Evolutionary conservation across 2,797 vertebrate species (phyloP).

Genomic region (Amblyopsis hoosieri): DNA sequence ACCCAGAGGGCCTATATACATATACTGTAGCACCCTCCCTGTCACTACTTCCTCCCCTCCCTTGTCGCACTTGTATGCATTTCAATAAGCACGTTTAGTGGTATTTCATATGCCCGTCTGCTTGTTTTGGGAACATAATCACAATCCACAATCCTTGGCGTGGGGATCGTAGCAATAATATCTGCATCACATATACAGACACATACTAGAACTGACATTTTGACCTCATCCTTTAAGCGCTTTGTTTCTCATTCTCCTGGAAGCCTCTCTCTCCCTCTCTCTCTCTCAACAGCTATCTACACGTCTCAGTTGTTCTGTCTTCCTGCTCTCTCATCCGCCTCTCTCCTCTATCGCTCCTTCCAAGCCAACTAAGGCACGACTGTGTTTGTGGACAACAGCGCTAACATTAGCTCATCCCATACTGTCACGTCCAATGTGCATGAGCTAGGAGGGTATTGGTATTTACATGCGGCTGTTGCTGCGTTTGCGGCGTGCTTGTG

Average conservation of each 20-base stretch:
- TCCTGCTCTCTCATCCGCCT: constrained; percentile 53
- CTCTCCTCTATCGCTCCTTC: constrained; percentile 17
- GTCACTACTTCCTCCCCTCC: no score
- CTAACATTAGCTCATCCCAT: no score
- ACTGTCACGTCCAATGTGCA: no score
- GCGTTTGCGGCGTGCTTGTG: constrained; percentile 37
- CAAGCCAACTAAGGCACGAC: constrained; percentile 12
- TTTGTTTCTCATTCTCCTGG: constrained; percentile 7
- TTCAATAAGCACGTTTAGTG: no score
- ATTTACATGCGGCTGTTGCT: constrained; percentile 48
- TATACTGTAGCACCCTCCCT: background rate
- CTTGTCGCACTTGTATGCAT: background rate
- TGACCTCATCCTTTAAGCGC: constrained; percentile 43
- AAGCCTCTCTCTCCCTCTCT: constrained; percentile 6
- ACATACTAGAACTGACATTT: background rate
- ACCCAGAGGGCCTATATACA: no score
- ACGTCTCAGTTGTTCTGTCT: constrained; percentile 43
- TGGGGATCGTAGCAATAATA: background rate
- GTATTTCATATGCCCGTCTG: background rate
- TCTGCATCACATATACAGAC: background rate
- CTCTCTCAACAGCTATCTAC: constrained; percentile 37
- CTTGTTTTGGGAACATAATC: background rate
- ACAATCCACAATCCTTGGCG: background rate
- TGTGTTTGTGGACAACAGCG: no score
- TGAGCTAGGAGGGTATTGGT: no score